Conservation (phyloP, 1,140 invertebrate genomes). For the Ridgeia piscesae region DNA sequence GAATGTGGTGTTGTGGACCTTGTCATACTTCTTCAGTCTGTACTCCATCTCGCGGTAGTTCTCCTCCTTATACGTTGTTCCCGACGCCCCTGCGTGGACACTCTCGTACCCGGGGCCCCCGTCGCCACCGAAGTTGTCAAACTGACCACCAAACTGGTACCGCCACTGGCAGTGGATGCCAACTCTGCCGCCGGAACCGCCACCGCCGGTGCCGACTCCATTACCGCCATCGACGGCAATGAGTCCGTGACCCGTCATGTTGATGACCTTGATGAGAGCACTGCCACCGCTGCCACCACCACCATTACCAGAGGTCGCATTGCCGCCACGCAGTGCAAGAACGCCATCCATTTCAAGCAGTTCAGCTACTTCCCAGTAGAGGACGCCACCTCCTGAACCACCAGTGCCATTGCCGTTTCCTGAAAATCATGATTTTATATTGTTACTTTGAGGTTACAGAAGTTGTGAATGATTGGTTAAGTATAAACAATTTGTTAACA, state of each 20-base stretch:
- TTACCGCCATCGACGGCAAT: constrained; percentile 42
- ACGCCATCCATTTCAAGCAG: constrained; percentile 42
- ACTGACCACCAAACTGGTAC: constrained; percentile 44
- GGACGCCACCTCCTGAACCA: constrained; percentile 40
- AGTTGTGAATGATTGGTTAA: not conserved
- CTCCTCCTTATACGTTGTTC: constrained; percentile 45
- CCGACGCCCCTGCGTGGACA: constrained; percentile 39
- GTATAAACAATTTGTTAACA: too few relatives aligned
- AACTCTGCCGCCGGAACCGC: constrained; percentile 43
- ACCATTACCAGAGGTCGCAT: constrained; percentile 35
- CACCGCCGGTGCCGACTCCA: constrained; percentile 39
- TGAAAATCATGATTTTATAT: not conserved
- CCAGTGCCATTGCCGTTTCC: constrained; percentile 37
- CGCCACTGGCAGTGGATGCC: constrained; percentile 42
- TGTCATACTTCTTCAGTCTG: constrained; percentile 42
- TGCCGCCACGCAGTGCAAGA: constrained; percentile 35
- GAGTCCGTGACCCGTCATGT: constrained; percentile 46
- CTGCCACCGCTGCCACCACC: constrained; percentile 46
- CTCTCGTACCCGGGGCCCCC: constrained; percentile 28
- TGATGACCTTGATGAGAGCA: constrained; percentile 39
- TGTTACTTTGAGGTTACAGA: not conserved
- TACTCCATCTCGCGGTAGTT: constrained; percentile 44
- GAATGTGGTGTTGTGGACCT: constrained; percentile 11
- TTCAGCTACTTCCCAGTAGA: constrained; percentile 41
- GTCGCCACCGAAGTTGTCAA: constrained; percentile 42